Percentiles rank a stretch among this genome's conserved stretches.
phyloP scores from a whole-genome alignment of 2,888 invertebrate species.

The Dynastes maya region DNA sequence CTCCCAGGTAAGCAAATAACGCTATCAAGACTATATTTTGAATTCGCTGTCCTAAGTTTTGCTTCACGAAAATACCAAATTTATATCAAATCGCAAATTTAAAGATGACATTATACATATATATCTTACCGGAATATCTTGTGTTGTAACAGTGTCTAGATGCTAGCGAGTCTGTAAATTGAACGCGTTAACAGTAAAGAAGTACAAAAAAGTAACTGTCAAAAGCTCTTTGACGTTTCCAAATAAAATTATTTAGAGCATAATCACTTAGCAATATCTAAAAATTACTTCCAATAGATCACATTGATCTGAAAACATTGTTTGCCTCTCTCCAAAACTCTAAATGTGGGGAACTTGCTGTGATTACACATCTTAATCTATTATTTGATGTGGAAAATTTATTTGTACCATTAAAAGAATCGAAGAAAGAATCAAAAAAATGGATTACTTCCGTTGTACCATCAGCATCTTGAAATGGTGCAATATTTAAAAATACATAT shows the following conservation, averaged over 20 bases:
- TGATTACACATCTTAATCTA: too few relatives aligned
- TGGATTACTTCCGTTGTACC: too few relatives aligned
- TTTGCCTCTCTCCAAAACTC: too few relatives aligned
- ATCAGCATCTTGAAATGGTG: too few relatives aligned
- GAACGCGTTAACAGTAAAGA: constrained; percentile 1
- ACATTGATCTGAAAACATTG: too few relatives aligned
- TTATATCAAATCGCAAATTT: neutral
- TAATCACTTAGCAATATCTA: too few relatives aligned
- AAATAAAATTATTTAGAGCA: neutral
- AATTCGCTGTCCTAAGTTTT: constrained; percentile 9
- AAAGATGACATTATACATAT: neutral
- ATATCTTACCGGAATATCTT: constrained; percentile 21
- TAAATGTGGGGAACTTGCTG: too few relatives aligned
- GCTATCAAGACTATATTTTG: neutral
- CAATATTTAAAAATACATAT: too few relatives aligned
- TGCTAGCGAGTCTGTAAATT: constrained; percentile 5
- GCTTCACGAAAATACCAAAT: neutral
- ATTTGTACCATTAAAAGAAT: too few relatives aligned
- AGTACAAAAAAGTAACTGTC: constrained; percentile 9
- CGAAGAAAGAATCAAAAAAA: too few relatives aligned
- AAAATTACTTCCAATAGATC: too few relatives aligned
- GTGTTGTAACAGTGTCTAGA: constrained; percentile 29
- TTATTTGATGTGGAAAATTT: too few relatives aligned
- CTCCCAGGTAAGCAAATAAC: neutral
- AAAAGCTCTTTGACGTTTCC: constrained; percentile 21